These are phyloP conservation scores for Carassius gibelio DNA, from an alignment of 2,113 vertebrate species.

Conservation along the genomic window DNA sequence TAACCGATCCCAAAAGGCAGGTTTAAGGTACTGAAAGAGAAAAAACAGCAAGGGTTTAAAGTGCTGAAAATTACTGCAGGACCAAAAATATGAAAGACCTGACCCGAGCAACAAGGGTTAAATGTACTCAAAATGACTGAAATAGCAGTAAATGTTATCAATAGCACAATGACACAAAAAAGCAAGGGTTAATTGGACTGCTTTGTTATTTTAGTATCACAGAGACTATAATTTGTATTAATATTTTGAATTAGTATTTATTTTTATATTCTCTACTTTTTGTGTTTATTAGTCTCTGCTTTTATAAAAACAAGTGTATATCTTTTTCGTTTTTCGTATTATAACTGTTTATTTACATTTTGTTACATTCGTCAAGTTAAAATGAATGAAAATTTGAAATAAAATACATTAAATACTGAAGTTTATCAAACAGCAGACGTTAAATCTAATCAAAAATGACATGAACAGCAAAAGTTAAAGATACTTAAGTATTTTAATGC, in stretches of 20 bases:
- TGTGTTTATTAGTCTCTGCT: too few species aligned
- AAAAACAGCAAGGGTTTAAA: background rate
- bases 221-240: background rate
- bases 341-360: background rate
- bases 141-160: background rate
- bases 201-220: background rate
- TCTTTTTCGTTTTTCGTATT: background rate
- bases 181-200: background rate
- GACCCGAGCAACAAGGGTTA: background rate
- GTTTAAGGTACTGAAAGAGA: constrained; percentile 16
- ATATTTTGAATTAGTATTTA: too few species aligned
- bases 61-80: background rate
- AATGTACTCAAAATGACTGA: background rate
- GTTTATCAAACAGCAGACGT: too few species aligned
- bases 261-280: too few species aligned
- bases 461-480: too few species aligned
- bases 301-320: background rate
- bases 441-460: too few species aligned
- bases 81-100: background rate
- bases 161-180: background rate
- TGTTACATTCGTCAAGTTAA: background rate
- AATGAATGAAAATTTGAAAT: background rate
- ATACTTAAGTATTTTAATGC: background rate
- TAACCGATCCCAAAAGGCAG: background rate
- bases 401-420: too few species aligned